Base-by-base conservation (phyloP, 30 jellyfish, hydroid and myxozoan genomes). In the Pelagia noctiluca region DNA sequence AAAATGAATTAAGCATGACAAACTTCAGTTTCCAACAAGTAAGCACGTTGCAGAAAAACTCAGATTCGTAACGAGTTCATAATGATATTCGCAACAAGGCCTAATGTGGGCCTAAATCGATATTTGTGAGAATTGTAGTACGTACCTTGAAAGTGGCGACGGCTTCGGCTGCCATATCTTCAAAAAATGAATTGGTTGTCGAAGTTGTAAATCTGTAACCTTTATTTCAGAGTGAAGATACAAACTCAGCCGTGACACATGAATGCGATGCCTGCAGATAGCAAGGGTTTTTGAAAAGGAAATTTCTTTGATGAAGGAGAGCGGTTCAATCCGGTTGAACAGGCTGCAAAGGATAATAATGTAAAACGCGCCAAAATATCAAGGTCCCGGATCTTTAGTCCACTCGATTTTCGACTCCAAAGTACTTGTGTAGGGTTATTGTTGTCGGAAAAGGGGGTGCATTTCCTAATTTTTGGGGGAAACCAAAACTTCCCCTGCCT, bases 271-370 rank as follows among this genome's bases (percentile, higher is more conserved):
- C 68, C 4, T 52, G 7, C 26, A 19, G 68, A 52, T 52, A 10
- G 16, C 12, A 52, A 52, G 21, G 16, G 8, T 42, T 8, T 42
- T 16, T 5, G 8, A 42, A 42, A 42, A 42, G 57, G 57, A 16
- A 42, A 42, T 42, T 42, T 42, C 57, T 16, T 5, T 8, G 12
- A 5, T 3, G 66, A 48, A 38, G 48, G 50, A 10, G 49, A 29
- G 84, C 72, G 72, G 72, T 72, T 48, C 71, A 47, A 37, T 18
- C 84, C 71, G 84, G 72, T 24, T 30, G 68, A 52, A 52, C 68
- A 52, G 68, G 68, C 68, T 52, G 8, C 57, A 52, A 52, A 52
- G 68, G 21, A 52, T 8, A 52, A 52, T 52, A 18, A 18, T 37
- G 10, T 12, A 23, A 34, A 25, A 54, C 71, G 84, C 84, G 84